Conservation (phyloP, 2,113 vertebrate genomes). For the Tyto alba region DNA sequence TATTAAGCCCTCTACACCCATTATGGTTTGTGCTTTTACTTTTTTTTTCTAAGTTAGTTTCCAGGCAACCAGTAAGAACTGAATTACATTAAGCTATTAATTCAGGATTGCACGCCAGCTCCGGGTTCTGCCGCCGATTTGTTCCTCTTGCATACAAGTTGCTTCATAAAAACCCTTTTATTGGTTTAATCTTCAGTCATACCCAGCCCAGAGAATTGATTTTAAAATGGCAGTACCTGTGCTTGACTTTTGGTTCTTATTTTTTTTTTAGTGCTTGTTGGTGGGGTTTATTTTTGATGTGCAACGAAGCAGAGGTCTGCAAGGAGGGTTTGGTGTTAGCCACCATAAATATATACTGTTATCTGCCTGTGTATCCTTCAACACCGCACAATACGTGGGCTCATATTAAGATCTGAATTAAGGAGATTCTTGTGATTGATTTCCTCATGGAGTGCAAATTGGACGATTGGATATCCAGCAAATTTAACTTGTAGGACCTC, state of each 20-base stretch:
- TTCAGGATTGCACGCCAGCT: conserved; percentile 57
- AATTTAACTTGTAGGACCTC: background rate
- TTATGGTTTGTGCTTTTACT: conserved; percentile 39
- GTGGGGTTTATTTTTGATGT: background rate
- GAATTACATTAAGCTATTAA: conserved; percentile 74
- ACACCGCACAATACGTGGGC: accelerated
- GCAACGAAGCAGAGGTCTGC: background rate
- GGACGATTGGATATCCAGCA: background rate
- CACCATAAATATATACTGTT: background rate
- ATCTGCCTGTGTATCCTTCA: background rate
- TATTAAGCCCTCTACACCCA: conserved; percentile 67
- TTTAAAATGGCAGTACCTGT: background rate
- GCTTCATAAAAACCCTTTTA: background rate
- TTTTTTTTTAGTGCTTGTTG: background rate
- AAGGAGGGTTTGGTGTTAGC: background rate
- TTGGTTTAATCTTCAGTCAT: background rate
- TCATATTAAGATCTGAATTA: background rate
- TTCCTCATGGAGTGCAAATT: background rate
- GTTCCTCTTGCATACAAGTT: background rate
- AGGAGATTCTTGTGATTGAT: background rate
- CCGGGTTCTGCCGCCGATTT: conserved; percentile 30
- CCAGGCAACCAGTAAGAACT: conserved; percentile 73
- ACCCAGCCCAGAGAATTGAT: background rate
- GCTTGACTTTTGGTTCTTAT: background rate
- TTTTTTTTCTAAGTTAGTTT: conserved; percentile 65